Evolutionary conservation across 2,113 vertebrate genomes (phyloP), one percentile per base, ranked within the genome.

Genomic region (Tragelaphus buxtoni): DNA sequence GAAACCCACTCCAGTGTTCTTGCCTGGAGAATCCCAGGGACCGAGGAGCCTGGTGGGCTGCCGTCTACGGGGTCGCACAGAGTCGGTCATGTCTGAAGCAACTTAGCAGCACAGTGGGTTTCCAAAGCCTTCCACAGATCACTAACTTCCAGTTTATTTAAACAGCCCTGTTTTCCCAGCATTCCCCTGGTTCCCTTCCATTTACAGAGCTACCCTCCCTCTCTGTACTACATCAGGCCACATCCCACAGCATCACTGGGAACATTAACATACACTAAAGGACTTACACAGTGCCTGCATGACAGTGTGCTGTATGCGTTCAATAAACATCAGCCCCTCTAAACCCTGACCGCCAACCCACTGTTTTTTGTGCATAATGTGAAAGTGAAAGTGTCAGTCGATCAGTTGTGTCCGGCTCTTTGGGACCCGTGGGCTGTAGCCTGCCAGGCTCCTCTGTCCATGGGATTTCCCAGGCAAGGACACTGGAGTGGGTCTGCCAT

Each of bases 41-140:
- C 42, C 42, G 42, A 42, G 42, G 42, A 42, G 42, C 42, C 5
- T 42, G 42, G 42, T 42, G 42, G 42, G 42, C 42, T 42, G 42
- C 42, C 42, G 42, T 42, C 42, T 42, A 42, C 4, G 42, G 42
- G 42, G 42, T 42, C 1, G 4, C 42, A 42, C 42, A 42, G 42
- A 42, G 42, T 42, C 42, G 4, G 42, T 42, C 42, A 42, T 4
- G 42, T 42, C 42, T 42, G 42, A 42, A 42, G 42, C 42, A 42
- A 42, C 42, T 42, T 42, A 42, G 42, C 42, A 42, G 42, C 42
- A 42, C 0, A 80, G 32, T 77, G 3, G 39, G 53, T 53, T 96
- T 96, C 76, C 51, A 96, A 96, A 97, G 30, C 17, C 20, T 72
- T 72, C 56, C 20, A 51, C 9, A n/a, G 45, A 49, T 12, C 45